A percentile compares a stretch with the other conserved stretches of the same genome.
Conservation (phyloP, 2,113 vertebrate species). For the Struthio camelus region DNA sequence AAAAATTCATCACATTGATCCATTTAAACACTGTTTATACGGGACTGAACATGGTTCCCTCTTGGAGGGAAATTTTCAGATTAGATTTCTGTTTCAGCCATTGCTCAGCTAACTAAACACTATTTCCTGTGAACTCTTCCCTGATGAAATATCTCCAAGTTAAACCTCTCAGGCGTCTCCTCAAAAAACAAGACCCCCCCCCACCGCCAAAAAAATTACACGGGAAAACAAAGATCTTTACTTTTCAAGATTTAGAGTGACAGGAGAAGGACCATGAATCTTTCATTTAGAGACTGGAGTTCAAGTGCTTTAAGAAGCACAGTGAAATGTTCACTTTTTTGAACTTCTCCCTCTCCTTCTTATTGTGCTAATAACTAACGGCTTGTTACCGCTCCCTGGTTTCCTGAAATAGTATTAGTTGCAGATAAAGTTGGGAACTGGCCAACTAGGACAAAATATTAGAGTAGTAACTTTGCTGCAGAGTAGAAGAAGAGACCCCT, state of each 20-base stretch:
- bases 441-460: background rate
- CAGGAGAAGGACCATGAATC: background rate
- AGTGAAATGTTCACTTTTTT: background rate
- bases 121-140: background rate
- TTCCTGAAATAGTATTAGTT: background rate
- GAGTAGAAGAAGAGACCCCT: background rate
- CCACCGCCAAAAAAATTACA: too few relatives aligned
- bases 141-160: background rate
- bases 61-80: background rate
- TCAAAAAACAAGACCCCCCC: background rate
- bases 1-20: background rate
- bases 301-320: background rate
- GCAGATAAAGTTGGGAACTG: background rate
- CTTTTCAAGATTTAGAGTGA: background rate
- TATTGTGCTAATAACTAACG: background rate
- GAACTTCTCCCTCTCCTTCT: background rate
- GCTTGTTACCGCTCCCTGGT: background rate
- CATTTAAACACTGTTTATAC: background rate
- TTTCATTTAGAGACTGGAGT: background rate
- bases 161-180: background rate
- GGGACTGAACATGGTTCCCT: background rate
- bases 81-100: background rate
- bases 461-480: background rate
- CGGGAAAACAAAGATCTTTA: background rate
- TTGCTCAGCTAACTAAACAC: background rate